A percentile compares a stretch with the other conserved stretches of the same genome.
phyloP scores from a whole-genome alignment of 2,888 invertebrate species.

The Nineta flava region DNA sequence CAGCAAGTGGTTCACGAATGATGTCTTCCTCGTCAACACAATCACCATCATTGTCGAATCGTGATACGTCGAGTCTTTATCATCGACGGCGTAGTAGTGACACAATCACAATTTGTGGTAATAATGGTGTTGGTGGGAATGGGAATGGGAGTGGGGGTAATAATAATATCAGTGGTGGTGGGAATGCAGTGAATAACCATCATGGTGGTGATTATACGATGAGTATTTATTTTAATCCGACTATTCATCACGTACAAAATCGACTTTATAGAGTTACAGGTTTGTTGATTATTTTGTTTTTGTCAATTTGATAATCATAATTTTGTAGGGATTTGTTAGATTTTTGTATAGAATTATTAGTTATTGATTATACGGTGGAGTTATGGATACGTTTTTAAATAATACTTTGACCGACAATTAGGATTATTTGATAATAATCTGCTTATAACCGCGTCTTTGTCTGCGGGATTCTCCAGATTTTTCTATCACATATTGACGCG shows the following conservation, averaged over 20 bases:
- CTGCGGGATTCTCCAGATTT: too few relatives aligned
- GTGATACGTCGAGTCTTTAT: not conserved
- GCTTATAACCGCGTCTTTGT: too few relatives aligned
- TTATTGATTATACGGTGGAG: too few relatives aligned
- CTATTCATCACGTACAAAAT: not conserved
- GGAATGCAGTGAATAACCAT: not conserved
- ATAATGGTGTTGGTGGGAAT: not conserved
- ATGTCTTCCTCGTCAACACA: too few relatives aligned
- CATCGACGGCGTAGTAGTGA: not conserved
- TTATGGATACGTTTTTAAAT: too few relatives aligned
- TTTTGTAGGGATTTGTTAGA: too few relatives aligned
- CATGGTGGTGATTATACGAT: not conserved
- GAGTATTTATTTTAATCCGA: conserved; percentile 1
- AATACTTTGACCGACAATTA: too few relatives aligned
- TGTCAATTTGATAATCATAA: not conserved
- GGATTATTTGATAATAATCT: too few relatives aligned
- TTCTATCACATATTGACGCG: too few relatives aligned
- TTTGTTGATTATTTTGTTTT: not conserved
- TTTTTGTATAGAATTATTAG: too few relatives aligned
- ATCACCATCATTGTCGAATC: not conserved
- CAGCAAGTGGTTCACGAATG: too few relatives aligned
- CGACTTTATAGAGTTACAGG: conserved; percentile 1
- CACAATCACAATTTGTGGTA: not conserved
- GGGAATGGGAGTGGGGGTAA: not conserved
- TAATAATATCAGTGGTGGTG: not conserved